Conservation (phyloP, 2,113 vertebrate species). For the Oophaga pumilio region DNA sequence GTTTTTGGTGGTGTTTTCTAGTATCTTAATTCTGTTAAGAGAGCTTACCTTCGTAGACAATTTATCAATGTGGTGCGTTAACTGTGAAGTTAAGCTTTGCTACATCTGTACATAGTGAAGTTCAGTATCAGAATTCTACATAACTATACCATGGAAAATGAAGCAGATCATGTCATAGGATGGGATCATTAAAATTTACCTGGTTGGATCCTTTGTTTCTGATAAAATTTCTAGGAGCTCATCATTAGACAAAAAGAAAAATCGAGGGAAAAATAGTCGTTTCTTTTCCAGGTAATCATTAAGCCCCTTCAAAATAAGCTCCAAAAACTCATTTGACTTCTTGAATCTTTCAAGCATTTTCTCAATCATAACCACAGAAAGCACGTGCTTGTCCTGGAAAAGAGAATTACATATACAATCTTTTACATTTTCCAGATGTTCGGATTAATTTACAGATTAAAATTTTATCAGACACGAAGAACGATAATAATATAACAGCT, state of each 20-base stretch:
- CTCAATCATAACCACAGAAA: slow-evolving; percentile 78
- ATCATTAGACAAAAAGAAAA: slow-evolving; percentile 93
- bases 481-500: no score
- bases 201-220: slow-evolving; percentile 90
- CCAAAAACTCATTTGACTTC: slow-evolving; percentile 80
- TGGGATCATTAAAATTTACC: slow-evolving; percentile 66
- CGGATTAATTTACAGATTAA: no score
- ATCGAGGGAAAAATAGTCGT: slow-evolving; percentile 86
- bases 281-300: slow-evolving; percentile 92
- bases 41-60: no score
- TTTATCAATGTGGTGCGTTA: no score
- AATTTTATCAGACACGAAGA: no score
- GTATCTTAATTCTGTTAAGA: no score
- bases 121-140: no score
- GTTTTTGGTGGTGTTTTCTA: no score
- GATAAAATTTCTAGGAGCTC: slow-evolving; percentile 92
- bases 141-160: background rate
- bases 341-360: slow-evolving; percentile 84
- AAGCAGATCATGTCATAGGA: background rate
- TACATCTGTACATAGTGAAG: no score
- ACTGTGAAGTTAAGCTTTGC: no score
- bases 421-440: no score
- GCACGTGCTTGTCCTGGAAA: slow-evolving; percentile 81
- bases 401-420: background rate
- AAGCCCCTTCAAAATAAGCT: slow-evolving; percentile 88